Percentiles rank a stretch among this genome's conserved stretches.
Conservation (phyloP, 2,888 invertebrate species). For the Cerceris rybyensis region DNA sequence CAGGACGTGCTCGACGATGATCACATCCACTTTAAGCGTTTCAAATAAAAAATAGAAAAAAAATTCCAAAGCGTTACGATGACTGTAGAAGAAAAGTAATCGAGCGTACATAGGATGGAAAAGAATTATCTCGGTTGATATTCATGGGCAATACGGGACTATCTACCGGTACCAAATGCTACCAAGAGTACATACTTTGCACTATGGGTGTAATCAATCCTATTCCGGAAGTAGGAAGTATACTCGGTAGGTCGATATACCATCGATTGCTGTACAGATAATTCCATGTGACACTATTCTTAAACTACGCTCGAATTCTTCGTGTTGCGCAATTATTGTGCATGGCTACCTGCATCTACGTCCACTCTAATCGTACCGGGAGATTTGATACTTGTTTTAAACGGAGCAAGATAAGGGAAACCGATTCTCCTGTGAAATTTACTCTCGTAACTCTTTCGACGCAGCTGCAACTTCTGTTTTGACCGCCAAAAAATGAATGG, state of each 20-base stretch:
- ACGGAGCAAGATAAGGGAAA: too few species aligned
- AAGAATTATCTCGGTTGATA: constrained; percentile 9
- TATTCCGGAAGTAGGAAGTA: background rate
- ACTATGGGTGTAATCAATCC: background rate
- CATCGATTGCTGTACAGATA: too few species aligned
- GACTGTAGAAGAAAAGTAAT: constrained; percentile 5
- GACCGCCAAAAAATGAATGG: too few species aligned
- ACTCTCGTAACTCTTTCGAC: too few species aligned
- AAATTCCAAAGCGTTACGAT: constrained; percentile 38
- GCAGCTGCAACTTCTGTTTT: too few species aligned
- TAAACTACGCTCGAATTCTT: too few species aligned
- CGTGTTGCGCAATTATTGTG: too few species aligned
- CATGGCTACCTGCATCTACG: too few species aligned
- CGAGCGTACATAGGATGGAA: constrained; percentile 36
- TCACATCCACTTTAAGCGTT: constrained; percentile 25
- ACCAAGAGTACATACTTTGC: constrained; percentile 15
- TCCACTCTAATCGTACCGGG: too few species aligned
- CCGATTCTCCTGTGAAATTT: too few species aligned
- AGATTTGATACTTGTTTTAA: too few species aligned
- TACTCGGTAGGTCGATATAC: background rate
- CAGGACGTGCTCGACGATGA: background rate
- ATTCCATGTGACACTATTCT: too few species aligned
- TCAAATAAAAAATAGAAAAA: constrained; percentile 24
- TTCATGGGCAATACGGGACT: constrained; percentile 16
- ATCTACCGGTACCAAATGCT: constrained; percentile 46